These are phyloP conservation scores for Timema cristinae DNA, from an alignment of 2,888 invertebrate genomes.

Conservation along the genomic window DNA sequence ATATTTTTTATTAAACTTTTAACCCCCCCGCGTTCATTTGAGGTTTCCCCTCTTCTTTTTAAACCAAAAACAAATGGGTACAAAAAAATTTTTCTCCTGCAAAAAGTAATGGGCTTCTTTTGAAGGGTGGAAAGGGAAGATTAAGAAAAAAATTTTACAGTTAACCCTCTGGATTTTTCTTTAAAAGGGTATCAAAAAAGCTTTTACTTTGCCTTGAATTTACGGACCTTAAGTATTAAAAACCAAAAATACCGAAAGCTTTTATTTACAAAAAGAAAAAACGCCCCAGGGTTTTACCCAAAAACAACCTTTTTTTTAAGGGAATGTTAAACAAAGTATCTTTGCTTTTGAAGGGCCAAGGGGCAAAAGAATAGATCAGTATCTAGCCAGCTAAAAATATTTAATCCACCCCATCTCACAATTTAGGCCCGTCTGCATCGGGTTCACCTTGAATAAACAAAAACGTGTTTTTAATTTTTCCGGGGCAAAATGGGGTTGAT, in stretches of 20 bases:
- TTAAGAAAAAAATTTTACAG: background rate
- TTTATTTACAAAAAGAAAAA: background rate
- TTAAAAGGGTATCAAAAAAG: background rate
- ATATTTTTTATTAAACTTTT: background rate
- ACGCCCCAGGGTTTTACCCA: too few relatives aligned
- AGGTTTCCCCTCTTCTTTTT: background rate
- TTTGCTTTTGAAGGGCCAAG: constrained; percentile 11
- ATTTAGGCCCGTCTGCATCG: too few relatives aligned
- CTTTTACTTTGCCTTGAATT: background rate
- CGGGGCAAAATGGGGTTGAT: too few relatives aligned
- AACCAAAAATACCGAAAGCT: background rate
- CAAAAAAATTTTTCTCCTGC: background rate
- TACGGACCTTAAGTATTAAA: background rate
- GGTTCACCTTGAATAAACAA: too few relatives aligned
- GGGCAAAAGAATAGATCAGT: background rate
- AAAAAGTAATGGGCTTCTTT: background rate
- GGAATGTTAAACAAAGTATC: background rate
- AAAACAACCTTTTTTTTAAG: background rate
- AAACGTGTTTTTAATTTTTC: too few relatives aligned
- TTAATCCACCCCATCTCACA: too few relatives aligned
- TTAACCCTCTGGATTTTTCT: background rate
- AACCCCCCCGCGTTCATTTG: constrained; percentile 3
- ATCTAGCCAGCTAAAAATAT: too few relatives aligned
- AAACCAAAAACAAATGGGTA: background rate
- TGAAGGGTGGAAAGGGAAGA: background rate